Percentiles rank a stretch among this genome's conserved stretches.
Conservation (phyloP, 2,113 vertebrate species). For the Mixornis gularis region DNA sequence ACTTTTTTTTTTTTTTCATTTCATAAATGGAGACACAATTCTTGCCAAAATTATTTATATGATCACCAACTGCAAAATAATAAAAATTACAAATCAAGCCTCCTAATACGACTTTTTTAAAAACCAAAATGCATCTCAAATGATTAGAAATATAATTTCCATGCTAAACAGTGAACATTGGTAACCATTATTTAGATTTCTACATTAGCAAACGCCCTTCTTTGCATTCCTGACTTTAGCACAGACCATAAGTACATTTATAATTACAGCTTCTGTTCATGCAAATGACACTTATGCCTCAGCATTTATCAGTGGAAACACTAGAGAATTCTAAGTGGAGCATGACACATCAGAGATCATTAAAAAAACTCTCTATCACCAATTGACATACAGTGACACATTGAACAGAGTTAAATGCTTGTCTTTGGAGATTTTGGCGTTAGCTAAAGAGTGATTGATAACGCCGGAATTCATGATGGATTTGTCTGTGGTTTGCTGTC, state of each 20-base stretch:
- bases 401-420: neutral
- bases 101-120: neutral
- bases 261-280: conserved; percentile 47
- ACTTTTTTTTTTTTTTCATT: neutral
- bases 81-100: neutral
- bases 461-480: neutral
- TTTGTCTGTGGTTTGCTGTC: neutral
- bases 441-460: conserved; percentile 3
- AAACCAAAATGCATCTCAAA: neutral
- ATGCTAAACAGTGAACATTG: neutral
- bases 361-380: conserved; percentile 20
- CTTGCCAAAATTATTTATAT: neutral
- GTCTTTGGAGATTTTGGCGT: neutral
- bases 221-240: conserved; percentile 2
- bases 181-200: conserved; percentile 5
- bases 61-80: neutral
- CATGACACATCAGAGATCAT: conserved; percentile 22
- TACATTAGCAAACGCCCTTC: neutral
- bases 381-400: neutral
- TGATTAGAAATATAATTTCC: neutral
- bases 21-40: neutral
- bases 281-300: conserved; percentile 30
- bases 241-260: conserved; percentile 8
- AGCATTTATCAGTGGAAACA: conserved; percentile 30
- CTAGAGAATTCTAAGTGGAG: conserved; percentile 8